Percentiles rank a stretch among this genome's conserved stretches.
Conservation (phyloP, 2,888 invertebrate genomes). For the Boloria euphrosyne region DNA sequence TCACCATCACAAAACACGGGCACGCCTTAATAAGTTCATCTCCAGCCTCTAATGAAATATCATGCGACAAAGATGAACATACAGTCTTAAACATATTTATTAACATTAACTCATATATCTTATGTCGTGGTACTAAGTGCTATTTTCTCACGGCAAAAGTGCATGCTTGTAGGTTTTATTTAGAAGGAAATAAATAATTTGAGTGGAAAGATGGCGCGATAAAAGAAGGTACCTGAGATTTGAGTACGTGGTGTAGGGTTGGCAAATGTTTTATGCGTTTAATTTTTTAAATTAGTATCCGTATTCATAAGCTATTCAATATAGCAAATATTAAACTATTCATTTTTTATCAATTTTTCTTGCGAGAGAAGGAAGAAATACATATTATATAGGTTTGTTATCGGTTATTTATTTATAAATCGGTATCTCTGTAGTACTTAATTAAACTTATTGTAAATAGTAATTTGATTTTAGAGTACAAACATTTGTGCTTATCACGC, state of each 20-base stretch:
- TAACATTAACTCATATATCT: slow-evolving; percentile 12
- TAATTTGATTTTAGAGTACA: too few species aligned
- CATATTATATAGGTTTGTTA: too few species aligned
- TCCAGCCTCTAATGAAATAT: slow-evolving; percentile 68
- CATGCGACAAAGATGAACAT: slow-evolving; percentile 56
- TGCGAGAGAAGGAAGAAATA: too few species aligned
- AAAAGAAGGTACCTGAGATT: slow-evolving; percentile 60
- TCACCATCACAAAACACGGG: slow-evolving; percentile 42
- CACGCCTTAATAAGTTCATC: slow-evolving; percentile 70
- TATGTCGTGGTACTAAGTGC: slow-evolving; percentile 35
- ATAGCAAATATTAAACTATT: not conserved
- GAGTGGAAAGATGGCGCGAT: slow-evolving; percentile 67
- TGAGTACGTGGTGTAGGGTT: slow-evolving; percentile 54
- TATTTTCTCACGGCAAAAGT: slow-evolving; percentile 26
- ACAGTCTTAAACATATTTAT: slow-evolving; percentile 38
- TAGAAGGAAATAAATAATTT: slow-evolving; percentile 63
- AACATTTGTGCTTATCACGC: too few species aligned
- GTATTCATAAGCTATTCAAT: not conserved
- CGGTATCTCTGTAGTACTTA: too few species aligned
- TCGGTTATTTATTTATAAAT: too few species aligned
- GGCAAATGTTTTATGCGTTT: slow-evolving; percentile 27
- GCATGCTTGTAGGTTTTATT: slow-evolving; percentile 43
- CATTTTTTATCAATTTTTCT: not conserved
- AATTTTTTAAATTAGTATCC: slow-evolving; percentile 3
- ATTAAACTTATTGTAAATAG: too few species aligned